A percentile compares a stretch with the other conserved stretches of the same genome.
These are phyloP conservation scores for Drosophila miranda DNA, from an alignment of 1,140 invertebrate genomes.

Conservation along the genomic window DNA sequence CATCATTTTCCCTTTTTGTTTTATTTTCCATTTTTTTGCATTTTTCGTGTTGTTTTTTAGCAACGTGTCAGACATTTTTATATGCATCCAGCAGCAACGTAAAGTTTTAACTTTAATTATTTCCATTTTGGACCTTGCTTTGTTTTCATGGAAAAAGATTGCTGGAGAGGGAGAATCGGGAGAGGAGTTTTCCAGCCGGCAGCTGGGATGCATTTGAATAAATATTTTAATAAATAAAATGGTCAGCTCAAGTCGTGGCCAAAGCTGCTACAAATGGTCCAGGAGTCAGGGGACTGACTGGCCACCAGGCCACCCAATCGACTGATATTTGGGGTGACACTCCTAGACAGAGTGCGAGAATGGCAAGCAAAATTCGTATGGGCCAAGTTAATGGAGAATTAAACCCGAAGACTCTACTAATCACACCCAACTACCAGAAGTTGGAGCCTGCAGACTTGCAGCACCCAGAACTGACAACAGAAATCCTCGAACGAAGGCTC, in stretches of 20 bases:
- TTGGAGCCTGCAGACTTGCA: not conserved
- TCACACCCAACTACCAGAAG: constrained; percentile 8
- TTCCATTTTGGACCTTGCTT: constrained; percentile 65
- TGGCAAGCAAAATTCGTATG: constrained; percentile 5
- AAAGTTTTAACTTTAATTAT: constrained; percentile 74
- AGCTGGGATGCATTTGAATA: constrained; percentile 73
- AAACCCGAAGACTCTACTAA: constrained; percentile 8
- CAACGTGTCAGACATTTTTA: constrained; percentile 77
- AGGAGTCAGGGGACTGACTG: constrained; percentile 1
- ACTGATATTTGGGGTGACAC: constrained; percentile 35
- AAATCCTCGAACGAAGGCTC: constrained; percentile 19
- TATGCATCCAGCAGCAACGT: constrained; percentile 48
- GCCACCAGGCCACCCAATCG: not conserved
- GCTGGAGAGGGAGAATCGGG: constrained; percentile 20
- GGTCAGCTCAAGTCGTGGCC: constrained; percentile 67
- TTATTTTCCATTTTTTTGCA: constrained; percentile 24
- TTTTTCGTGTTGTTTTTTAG: constrained; percentile 37
- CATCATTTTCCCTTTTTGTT: constrained; percentile 13
- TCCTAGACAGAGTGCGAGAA: not conserved
- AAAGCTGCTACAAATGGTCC: constrained; percentile 41
- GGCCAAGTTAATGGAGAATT: not conserved
- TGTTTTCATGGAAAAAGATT: constrained; percentile 56
- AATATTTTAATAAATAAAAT: constrained; percentile 81
- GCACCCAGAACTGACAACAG: no score
- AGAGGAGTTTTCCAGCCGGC: constrained; percentile 48